Conservation (phyloP, 2,797 vertebrate genomes). For the Sebastolobus alascanus region DNA sequence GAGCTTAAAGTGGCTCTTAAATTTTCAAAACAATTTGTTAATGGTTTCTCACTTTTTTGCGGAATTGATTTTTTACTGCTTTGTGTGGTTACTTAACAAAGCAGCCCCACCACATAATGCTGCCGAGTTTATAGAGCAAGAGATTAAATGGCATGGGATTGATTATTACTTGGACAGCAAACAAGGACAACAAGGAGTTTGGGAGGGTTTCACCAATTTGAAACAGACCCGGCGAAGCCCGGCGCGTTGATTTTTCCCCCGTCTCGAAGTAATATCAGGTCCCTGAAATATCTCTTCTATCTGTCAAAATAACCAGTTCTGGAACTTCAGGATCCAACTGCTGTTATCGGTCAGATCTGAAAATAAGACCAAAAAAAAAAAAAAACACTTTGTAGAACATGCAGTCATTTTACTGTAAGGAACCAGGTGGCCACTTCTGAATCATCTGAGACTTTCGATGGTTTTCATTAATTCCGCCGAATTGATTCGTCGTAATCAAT, state of each 20-base stretch:
- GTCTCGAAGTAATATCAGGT: conserved; percentile 65
- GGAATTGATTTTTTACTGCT: conserved; percentile 64
- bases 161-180: conserved; percentile 82
- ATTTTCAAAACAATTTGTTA: conserved; percentile 68
- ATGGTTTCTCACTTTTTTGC: conserved; percentile 67
- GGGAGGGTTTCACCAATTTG: conserved; percentile 79
- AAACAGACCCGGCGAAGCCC: conserved; percentile 70
- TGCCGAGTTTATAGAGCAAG: conserved; percentile 71
- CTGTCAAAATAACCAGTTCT: conserved; percentile 35
- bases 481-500: conserved; percentile 78
- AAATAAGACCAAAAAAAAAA: conserved; percentile 5
- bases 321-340: conserved; percentile 25
- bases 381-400: conserved; percentile 18
- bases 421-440: conserved; percentile 44
- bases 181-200: conserved; percentile 71
- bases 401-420: conserved; percentile 23
- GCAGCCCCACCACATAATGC: conserved; percentile 60
- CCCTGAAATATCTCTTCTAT: conserved; percentile 54
- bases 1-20: conserved; percentile 50
- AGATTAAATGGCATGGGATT: conserved; percentile 75
- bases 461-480: conserved; percentile 62
- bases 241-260: conserved; percentile 51
- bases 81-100: conserved; percentile 66
- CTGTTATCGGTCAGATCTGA: conserved; percentile 29
- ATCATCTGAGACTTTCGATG: conserved; percentile 45